phyloP scores from a whole-genome alignment of 2,888 invertebrate species.

The Drosophila mettleri region DNA sequence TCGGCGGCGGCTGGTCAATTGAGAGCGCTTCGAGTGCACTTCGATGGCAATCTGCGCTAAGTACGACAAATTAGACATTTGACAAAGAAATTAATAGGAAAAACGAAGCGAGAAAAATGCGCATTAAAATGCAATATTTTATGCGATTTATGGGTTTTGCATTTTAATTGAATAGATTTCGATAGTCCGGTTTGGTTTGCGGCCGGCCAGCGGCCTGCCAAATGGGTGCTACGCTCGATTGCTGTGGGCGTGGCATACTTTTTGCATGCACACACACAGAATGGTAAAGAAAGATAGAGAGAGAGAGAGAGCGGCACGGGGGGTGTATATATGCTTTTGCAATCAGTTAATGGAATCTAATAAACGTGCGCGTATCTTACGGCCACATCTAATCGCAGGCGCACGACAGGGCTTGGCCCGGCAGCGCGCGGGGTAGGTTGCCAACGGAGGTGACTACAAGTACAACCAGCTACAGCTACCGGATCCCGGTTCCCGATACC shows the following conservation, averaged over 20 bases:
- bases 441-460: constrained; percentile 27
- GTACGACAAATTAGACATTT: constrained; percentile 37
- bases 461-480: constrained; percentile 36
- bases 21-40: not conserved
- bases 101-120: constrained; percentile 11
- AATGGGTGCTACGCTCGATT: constrained; percentile 23
- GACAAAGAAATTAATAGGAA: constrained; percentile 12
- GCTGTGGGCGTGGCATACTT: constrained; percentile 50
- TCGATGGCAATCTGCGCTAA: constrained; percentile 41
- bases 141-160: constrained; percentile 63
- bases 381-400: constrained; percentile 73
- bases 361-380: constrained; percentile 76
- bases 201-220: constrained; percentile 22
- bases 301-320: not conserved
- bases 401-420: constrained; percentile 44
- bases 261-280: constrained; percentile 35
- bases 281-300: constrained; percentile 15
- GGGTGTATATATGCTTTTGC: constrained; percentile 37
- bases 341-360: constrained; percentile 82
- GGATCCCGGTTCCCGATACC: constrained; percentile 14
- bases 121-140: constrained; percentile 67
- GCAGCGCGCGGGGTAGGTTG: constrained; percentile 4
- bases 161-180: constrained; percentile 74
- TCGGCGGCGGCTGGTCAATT: too few species aligned
- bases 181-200: constrained; percentile 48